phyloP scores from a whole-genome alignment of 2,797 vertebrate genomes.

The Rhinella marina region DNA sequence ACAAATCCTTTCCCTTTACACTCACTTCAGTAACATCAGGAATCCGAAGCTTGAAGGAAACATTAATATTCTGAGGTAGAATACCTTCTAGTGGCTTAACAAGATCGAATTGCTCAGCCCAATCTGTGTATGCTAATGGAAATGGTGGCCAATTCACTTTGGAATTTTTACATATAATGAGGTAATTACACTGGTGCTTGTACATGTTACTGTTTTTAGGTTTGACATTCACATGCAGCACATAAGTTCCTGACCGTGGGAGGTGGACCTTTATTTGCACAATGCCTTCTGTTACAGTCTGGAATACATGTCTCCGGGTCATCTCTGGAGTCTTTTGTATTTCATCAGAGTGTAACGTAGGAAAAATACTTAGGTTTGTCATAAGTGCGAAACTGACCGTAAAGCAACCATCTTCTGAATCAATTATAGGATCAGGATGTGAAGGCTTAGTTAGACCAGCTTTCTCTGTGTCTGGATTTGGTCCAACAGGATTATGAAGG shows the following conservation, averaged over 20 bases:
- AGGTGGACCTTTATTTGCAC: constrained; percentile 76
- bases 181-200: constrained; percentile 78
- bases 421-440: constrained; percentile 71
- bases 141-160: constrained; percentile 78
- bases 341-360: constrained; percentile 69
- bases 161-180: constrained; percentile 75
- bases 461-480: constrained; percentile 77
- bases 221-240: constrained; percentile 76
- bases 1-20: constrained; percentile 70
- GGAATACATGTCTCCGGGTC: constrained; percentile 73
- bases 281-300: constrained; percentile 67
- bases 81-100: constrained; percentile 76
- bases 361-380: constrained; percentile 71
- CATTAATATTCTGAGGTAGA: constrained; percentile 73
- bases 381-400: constrained; percentile 74
- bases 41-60: constrained; percentile 78
- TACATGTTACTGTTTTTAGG: constrained; percentile 75
- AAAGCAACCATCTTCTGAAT: constrained; percentile 75
- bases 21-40: constrained; percentile 74
- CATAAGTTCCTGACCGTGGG: constrained; percentile 75
- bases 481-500: constrained; percentile 74
- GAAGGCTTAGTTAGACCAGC: constrained; percentile 76
- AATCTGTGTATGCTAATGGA: constrained; percentile 74
- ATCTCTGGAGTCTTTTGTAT: constrained; percentile 67
- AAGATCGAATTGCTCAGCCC: constrained; percentile 76